These are phyloP conservation scores for Latrodectus hesperus DNA, from an alignment of 2,888 invertebrate genomes.

Conservation along the genomic window DNA sequence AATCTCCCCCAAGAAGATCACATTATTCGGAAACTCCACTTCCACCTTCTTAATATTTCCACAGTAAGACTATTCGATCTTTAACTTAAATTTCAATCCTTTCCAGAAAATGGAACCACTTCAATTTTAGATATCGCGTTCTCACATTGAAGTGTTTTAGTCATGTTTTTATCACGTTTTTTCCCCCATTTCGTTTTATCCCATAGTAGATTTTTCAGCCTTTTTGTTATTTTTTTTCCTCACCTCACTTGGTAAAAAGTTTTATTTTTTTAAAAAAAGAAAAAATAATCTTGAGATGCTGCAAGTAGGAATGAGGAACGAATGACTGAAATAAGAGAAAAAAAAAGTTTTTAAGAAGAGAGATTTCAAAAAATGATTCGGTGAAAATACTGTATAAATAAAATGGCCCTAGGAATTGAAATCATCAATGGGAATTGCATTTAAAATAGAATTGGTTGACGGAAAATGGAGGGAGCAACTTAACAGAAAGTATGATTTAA, in stretches of 20 bases:
- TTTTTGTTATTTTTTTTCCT: conserved; percentile 8
- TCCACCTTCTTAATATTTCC: conserved; percentile 42
- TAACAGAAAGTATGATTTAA: not conserved
- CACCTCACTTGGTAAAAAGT: conserved; percentile 32
- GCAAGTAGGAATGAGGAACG: conserved; percentile 42
- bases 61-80: conserved; percentile 46
- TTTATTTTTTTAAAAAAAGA: conserved; percentile 51
- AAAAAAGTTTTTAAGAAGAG: conserved; percentile 21
- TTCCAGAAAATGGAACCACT: conserved; percentile 44
- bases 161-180: conserved; percentile 43
- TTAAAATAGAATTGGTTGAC: conserved; percentile 54
- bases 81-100: conserved; percentile 63
- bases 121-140: conserved; percentile 57
- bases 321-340: conserved; percentile 24
- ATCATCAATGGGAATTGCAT: conserved; percentile 57
- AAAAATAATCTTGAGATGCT: conserved; percentile 6
- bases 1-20: conserved; percentile 27
- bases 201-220: not conserved
- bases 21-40: not conserved
- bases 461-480: not conserved
- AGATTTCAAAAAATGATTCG: conserved; percentile 8
- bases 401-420: conserved; percentile 59
- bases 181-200: conserved; percentile 27
- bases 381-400: conserved; percentile 58
- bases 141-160: conserved; percentile 55